Evolutionary conservation across 2,797 vertebrate genomes (phyloP), one percentile per base, ranked within the genome.

Genomic region (Myotis vivesi): DNA sequence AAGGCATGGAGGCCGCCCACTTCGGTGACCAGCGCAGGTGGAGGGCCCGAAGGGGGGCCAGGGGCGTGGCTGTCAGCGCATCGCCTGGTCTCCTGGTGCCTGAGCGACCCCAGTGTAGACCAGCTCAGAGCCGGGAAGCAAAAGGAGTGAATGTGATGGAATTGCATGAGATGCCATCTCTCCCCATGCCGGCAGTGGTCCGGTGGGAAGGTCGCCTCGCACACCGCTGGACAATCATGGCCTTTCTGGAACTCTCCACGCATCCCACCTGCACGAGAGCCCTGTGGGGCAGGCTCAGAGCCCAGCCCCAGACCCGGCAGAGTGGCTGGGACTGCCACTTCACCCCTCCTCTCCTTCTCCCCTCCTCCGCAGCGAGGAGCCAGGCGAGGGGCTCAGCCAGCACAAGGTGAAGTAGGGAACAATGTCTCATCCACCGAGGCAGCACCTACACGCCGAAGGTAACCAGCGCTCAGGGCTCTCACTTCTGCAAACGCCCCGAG

Each of bases 371-470:
- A 7, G 0, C 13, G 11, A 36, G 41, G 33, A 7, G 41, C 55
- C 25, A 30, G 19, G 44, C 0, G 0, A 28, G 6, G 16, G 10
- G 22, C 17, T 0, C 7, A 33, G n/a, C 38, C 38, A 20, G 46
- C 16, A 72, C 46, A 8, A 10, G 9, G 25, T 46, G 68, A 72
- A 25, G 15, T 17, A 12, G 2, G 7, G 10, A 36, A 25, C 28
- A 15, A 2, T 0, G 22, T 28, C 19, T 46, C 6, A 0, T 1
- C 8, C 44, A 44, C 44, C 2, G 25, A 53, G 59, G 46, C 33
- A 9, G 7, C n/a, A 0, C 64, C 36, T 1, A 3, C 77, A 36
- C 0, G 0, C 3, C 28, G 25, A 30, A 38, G 25, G 0, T 0
- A 44, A 44, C 44, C 33, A 41, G n/a, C 0, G 3, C 30, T 23